Conservation (phyloP, 2,888 invertebrate genomes). For the Thelaira solivaga region DNA sequence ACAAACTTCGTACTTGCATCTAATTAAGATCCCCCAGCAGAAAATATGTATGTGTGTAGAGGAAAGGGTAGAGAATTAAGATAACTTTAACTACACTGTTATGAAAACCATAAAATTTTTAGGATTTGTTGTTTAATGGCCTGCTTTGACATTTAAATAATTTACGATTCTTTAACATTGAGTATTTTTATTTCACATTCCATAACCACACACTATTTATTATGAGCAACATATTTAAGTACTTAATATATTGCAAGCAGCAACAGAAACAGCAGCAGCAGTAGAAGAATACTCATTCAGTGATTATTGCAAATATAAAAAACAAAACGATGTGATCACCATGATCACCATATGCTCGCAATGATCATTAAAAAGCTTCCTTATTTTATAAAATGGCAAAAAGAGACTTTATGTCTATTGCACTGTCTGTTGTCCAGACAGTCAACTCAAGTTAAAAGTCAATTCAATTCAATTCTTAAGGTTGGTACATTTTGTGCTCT, state of each 20-base stretch:
- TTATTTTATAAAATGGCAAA: slow-evolving; percentile 33
- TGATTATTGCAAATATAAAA: neutral
- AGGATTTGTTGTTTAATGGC: slow-evolving; percentile 58
- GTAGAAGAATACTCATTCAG: neutral
- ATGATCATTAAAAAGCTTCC: slow-evolving; percentile 37
- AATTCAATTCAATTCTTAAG: no score
- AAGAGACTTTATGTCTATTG: slow-evolving; percentile 46
- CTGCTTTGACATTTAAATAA: slow-evolving; percentile 74
- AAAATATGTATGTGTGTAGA: neutral
- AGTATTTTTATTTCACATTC: slow-evolving; percentile 61
- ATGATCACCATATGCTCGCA: slow-evolving; percentile 25
- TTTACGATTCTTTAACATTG: slow-evolving; percentile 76
- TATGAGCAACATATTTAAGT: slow-evolving; percentile 45
- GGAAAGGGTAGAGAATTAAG: slow-evolving; percentile 14
- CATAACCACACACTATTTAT: slow-evolving; percentile 49
- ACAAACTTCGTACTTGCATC: no score
- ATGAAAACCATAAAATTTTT: slow-evolving; percentile 61
- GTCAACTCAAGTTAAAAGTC: no score
- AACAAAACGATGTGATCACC: slow-evolving; percentile 40
- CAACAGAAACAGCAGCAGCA: slow-evolving; percentile 1
- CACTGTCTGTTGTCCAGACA: neutral
- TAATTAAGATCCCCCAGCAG: neutral
- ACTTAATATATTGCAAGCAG: slow-evolving; percentile 24
- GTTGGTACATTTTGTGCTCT: neutral
- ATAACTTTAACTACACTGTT: slow-evolving; percentile 35